Conservation (phyloP, 2,113 vertebrate species). For the Neodon shergylaensis region DNA sequence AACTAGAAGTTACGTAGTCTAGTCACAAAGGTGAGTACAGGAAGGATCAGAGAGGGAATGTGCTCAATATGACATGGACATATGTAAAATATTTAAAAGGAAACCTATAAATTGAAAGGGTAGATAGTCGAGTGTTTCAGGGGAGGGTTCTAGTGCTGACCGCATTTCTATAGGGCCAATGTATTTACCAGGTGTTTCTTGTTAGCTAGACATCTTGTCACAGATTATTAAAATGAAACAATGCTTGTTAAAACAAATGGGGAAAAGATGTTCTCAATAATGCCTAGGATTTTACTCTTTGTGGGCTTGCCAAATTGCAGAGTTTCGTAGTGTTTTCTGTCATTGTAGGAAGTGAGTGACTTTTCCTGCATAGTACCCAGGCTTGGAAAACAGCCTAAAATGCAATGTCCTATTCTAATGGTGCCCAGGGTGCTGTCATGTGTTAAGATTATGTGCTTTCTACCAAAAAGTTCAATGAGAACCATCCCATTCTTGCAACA, state of each 20-base stretch:
- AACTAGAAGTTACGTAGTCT: too few species aligned
- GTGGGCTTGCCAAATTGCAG: slow-evolving; percentile 46
- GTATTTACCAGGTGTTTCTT: slow-evolving; percentile 45
- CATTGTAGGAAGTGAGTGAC: slow-evolving; percentile 6
- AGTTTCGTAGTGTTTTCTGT: slow-evolving; percentile 53
- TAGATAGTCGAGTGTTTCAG: neutral
- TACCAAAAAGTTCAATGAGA: neutral
- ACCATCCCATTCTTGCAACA: neutral
- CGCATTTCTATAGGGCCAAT: neutral
- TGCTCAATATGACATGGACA: neutral
- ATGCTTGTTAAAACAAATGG: slow-evolving; percentile 73
- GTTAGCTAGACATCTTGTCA: slow-evolving; percentile 66
- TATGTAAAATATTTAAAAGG: neutral
- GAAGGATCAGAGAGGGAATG: too few species aligned
- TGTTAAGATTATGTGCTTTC: neutral
- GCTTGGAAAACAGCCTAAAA: slow-evolving; percentile 24
- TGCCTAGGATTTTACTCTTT: slow-evolving; percentile 36
- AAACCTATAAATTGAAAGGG: neutral
- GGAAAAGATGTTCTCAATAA: slow-evolving; percentile 60
- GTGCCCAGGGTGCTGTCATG: neutral
- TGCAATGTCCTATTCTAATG: slow-evolving; percentile 37
- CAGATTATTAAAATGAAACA: slow-evolving; percentile 71
- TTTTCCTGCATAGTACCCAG: slow-evolving; percentile 17
- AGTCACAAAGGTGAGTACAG: neutral
- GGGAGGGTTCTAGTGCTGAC: neutral